Evolutionary conservation across 2,888 invertebrate species (phyloP).

Genomic region (Portevinia maculata): DNA sequence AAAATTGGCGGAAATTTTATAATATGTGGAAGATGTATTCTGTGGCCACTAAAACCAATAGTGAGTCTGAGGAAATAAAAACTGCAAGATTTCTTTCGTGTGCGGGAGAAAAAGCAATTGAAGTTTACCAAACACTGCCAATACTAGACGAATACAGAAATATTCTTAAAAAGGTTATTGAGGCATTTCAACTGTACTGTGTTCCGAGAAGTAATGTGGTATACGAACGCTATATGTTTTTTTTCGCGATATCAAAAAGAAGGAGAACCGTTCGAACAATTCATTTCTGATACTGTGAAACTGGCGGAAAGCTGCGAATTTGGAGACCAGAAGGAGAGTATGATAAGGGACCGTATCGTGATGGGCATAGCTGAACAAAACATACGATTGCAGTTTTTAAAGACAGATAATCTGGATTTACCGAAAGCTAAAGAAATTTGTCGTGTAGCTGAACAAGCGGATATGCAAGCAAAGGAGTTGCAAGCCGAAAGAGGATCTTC

Average conservation of each 20-base stretch:
- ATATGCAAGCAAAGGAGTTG: conserved; percentile 23
- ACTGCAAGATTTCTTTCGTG: conserved; percentile 25
- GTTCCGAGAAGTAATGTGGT: conserved; percentile 39
- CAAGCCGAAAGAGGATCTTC: conserved; percentile 26
- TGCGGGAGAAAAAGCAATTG: conserved; percentile 32
- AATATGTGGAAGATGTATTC: conserved; percentile 35
- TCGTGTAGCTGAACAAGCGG: too few relatives aligned
- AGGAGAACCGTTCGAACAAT: conserved; percentile 36
- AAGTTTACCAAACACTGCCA: conserved; percentile 18
- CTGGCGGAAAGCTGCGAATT: conserved; percentile 32
- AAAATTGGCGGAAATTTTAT: conserved; percentile 29
- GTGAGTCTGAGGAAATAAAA: conserved; percentile 24
- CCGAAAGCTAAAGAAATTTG: neutral
- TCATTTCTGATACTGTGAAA: conserved; percentile 10
- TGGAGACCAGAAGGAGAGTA: conserved; percentile 9
- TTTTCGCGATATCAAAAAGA: conserved; percentile 36
- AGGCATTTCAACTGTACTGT: conserved; percentile 32
- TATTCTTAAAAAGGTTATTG: neutral
- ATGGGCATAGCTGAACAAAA: conserved; percentile 5
- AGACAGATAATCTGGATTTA: neutral
- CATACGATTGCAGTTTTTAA: neutral
- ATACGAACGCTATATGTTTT: conserved; percentile 35
- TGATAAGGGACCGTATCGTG: conserved; percentile 30
- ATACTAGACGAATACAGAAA: conserved; percentile 24
- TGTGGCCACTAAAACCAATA: conserved; percentile 23